Evolutionary conservation across 2,888 invertebrate species (phyloP).

Genomic region (Eupithecia abbreviata): DNA sequence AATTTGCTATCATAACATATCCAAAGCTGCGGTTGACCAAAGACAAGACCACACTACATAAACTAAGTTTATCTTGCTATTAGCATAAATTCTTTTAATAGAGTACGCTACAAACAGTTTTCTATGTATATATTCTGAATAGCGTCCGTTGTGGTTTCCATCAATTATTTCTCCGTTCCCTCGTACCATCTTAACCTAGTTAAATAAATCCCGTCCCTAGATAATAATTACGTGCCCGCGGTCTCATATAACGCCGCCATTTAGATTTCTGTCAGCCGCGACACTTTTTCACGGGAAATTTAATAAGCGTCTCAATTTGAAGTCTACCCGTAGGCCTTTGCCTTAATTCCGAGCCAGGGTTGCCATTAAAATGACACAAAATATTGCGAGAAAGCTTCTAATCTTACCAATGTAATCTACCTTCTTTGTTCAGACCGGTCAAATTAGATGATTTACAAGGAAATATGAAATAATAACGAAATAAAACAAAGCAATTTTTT

Average conservation of each 20-base stretch:
- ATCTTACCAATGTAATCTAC: constrained; percentile 16
- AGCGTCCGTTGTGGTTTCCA: background rate
- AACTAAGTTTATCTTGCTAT: no score
- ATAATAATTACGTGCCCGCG: constrained; percentile 28
- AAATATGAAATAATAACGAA: constrained; percentile 8
- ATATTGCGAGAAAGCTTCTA: constrained; percentile 10
- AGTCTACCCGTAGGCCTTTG: constrained; percentile 42
- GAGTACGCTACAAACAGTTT: background rate
- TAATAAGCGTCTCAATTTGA: constrained; percentile 52
- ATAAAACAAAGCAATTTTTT: constrained; percentile 4
- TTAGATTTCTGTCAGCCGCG: constrained; percentile 40
- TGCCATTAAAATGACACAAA: constrained; percentile 20
- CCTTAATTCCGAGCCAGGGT: constrained; percentile 37
- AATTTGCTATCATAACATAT: no score
- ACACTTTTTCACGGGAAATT: constrained; percentile 56
- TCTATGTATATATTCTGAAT: background rate
- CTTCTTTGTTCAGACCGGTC: constrained; percentile 13
- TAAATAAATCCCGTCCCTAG: constrained; percentile 12
- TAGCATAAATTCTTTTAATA: background rate
- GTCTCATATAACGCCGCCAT: constrained; percentile 28
- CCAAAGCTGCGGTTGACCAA: no score
- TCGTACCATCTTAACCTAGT: constrained; percentile 10
- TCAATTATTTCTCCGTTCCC: background rate
- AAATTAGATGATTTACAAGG: constrained; percentile 10
- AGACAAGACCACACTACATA: no score